Base-by-base conservation (phyloP, 2,113 vertebrate genomes). In the Garra rufa region DNA sequence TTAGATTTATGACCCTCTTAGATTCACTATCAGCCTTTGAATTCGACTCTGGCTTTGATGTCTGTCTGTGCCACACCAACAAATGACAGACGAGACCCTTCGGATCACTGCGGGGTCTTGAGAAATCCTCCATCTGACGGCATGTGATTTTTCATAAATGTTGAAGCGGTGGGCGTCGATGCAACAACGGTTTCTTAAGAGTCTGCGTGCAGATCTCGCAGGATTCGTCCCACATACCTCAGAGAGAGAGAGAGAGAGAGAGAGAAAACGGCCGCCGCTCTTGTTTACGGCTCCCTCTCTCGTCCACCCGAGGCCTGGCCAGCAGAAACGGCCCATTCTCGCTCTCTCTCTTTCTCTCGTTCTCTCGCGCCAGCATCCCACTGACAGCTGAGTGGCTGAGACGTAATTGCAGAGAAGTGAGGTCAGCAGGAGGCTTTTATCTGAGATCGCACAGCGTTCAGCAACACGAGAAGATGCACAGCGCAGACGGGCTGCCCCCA, bases 381-480 rank as follows among this genome's bases (percentile, higher is more conserved):
- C 34, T 55, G 57, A 74, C 77, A 79, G 52, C 65, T 85, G 83
- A 87, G 69, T 87, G 80, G 80, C n/a, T 82, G 83, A 28, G 26
- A 46, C 6, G 50, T 83, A 85, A 85, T 85, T 85, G 69, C 59
- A 88, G 87, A 76, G 82, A 76, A 38, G 87, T 88, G 87, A 88
- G 87, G 87, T 88, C 87, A 88, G 67, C 84, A 50, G 24, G 55
- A 70, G 52, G 87, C 76, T 79, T 88, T 85, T 79, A 83, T 87
- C 86, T 80, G 86, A 79, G 76, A 81, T 80, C 57, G 24, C 57
- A 67, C 71, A 48, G 63, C 21, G 28, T 44, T 78, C 81, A 26
- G 75, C 15, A 80, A 88, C 84, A 70, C 43, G 44, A 61, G 67
- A 79, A 76, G 87, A 88, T 87, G 86, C 80, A 76, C 46, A 69